phyloP scores from a whole-genome alignment of 2,888 invertebrate species.

The Oxyteleia sp. region DNA sequence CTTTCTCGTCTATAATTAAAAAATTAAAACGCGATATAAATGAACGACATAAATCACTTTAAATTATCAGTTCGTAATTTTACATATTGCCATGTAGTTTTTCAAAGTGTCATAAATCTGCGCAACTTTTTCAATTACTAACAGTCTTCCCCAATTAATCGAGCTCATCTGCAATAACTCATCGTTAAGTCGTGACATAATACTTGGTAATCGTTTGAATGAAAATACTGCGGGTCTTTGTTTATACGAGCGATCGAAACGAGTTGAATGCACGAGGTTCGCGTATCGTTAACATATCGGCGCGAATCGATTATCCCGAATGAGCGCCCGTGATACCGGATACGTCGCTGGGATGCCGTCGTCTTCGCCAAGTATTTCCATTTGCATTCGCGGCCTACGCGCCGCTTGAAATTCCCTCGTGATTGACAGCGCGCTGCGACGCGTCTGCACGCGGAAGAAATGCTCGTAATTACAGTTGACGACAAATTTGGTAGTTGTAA shows the following conservation, averaged over 20 bases:
- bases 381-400: constrained; percentile 64
- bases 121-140: too few species aligned
- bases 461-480: constrained; percentile 30
- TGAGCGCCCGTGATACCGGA: constrained; percentile 59
- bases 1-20: too few species aligned
- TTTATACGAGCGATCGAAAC: constrained; percentile 35
- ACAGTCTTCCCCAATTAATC: too few species aligned
- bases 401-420: constrained; percentile 54
- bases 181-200: constrained; percentile 25
- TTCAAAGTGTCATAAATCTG: too few species aligned
- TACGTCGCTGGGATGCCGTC: constrained; percentile 42
- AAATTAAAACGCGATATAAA: too few species aligned
- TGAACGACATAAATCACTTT: too few species aligned
- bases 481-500: constrained; percentile 38
- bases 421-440: constrained; percentile 59
- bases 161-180: background rate
- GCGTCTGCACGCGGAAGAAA: constrained; percentile 27
- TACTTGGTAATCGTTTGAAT: constrained; percentile 28
- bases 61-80: too few species aligned
- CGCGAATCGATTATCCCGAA: constrained; percentile 68
- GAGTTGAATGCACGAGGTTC: constrained; percentile 53
- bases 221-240: constrained; percentile 44
- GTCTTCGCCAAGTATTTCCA: constrained; percentile 65
- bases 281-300: constrained; percentile 57
- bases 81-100: too few species aligned